Evolutionary conservation across 2,888 invertebrate species (phyloP), one percentile per base, ranked within the genome.

Genomic region (Orchesellides sinensis): DNA sequence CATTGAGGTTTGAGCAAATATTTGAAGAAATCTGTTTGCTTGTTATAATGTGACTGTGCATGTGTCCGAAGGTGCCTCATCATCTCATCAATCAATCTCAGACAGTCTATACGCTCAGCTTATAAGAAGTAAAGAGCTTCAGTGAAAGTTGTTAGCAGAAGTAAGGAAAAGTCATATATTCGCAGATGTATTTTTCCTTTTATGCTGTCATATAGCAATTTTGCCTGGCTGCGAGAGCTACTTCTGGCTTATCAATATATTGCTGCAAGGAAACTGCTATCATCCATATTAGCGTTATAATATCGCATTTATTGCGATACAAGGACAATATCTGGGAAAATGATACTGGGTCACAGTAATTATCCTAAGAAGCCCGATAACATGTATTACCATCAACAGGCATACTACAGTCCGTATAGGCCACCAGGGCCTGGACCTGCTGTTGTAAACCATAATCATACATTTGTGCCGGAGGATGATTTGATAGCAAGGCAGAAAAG

Each of bases 311-410:
- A n/a, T n/a, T n/a, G n/a, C n/a, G n/a, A n/a, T n/a, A n/a, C n/a
- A n/a, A n/a, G n/a, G n/a, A n/a, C n/a, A n/a, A n/a, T n/a, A n/a
- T 1, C 5, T 56, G 8, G n/a, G 25, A 56, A n/a, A 23, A 79
- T 70, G 70, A 79, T 79, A 23, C 61, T 79, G 19, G 69, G 78
- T 25, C 78, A 79, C 35, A 79, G 49, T 69, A 70, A 70, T 47
- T 79, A 61, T 52, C 52, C 69, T n/a, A 79, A 79, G 52, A 79
- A 79, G 47, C 61, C 78, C 49, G 78, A 79, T n/a, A 78, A 78
- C 49, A 79, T 79, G 68, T 79, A 70, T 63, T 79, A 79, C 70
- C 68, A 77, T 35, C 40, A 56, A n/a, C 49, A 21, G 23, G 56
- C 45, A 17, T 54, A 54, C 21, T 61, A 69, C 27, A 69, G 61